Base-by-base conservation (phyloP, 2,797 vertebrate genomes). In the Chelon auratus region DNA sequence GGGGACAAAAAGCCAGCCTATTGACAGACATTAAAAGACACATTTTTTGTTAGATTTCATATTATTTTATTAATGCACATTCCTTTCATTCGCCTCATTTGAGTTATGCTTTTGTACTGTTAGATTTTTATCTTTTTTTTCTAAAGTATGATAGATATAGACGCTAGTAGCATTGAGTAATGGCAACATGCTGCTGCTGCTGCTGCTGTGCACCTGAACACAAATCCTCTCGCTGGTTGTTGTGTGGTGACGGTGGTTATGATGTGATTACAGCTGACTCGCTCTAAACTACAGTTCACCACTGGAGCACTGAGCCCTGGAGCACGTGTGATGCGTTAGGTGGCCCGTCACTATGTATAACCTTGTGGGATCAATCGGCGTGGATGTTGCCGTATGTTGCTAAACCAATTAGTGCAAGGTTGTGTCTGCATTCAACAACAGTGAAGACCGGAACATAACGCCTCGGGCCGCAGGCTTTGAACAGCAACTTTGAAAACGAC, bases 31-130 rank as follows among this genome's bases (percentile, higher is more conserved):
- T 48, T 58, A 93, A 93, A 94, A 57, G 88, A 81, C 67, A 80
- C 59, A 48, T 51, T 36, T 26, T 57, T 61, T 43, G 56, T 89
- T 62, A 59, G 67, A 91, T 87, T 93, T 91, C 81, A 90, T 59
- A 53, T 94, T 91, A 94, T 93, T 95, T 93, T 93, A 92, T 94
- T 93, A 95, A 95, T 94, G 93, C 88, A 92, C 92, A 93, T 93
- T 93, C 91, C 80, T 83, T 91, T 90, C 92, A 92, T 93, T 91
- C 84, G 85, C 90, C 95, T 94, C 90, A 84, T 90, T 94, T 93
- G 92, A 90, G 62, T 91, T 82, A 82, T 87, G 77, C 77, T 90
- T 88, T 84, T 64, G 56, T 89, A 81, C 93, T 89, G 92, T 94
- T 87, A 92, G 92, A 92, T 71, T 79, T 56, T 66, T 66, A 62